Base-by-base conservation (phyloP, 2,797 vertebrate species). In the Ctenopoma kingsleyae region DNA sequence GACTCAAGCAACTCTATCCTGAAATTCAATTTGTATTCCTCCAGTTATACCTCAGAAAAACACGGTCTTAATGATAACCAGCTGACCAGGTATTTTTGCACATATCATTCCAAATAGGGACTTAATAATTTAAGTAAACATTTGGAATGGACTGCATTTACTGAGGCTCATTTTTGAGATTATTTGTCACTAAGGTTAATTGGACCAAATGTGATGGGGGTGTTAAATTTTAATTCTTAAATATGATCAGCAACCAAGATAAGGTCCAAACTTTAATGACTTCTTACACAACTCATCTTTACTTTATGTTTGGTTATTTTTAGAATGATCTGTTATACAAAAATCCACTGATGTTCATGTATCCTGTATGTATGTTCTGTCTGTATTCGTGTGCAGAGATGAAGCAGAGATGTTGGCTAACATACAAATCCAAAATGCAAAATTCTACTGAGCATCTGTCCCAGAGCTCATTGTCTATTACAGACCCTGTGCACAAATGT, bases 1-100 rank as follows among this genome's bases (percentile, higher is more conserved):
- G 17, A n/a, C 17, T 83, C 80, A 74, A 67, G 74, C 71, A 82
- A 46, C 62, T 78, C 63, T 76, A 74, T 66, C 66, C 77, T 80
- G 58, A 80, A 85, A 84, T 83, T 78, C 13, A 74, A 84, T 84
- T 86, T 76, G 83, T 73, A 84, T 82, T 83, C 56, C 70, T 67
- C 9, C 66, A 80, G 41, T 76, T 49, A 60, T 48, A 67, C 47
- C 61, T 73, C 27, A 70, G 53, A 53, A 51, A 76, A 54, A 73
- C 36, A 19, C 73, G 63, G 47, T 50, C 64, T 78, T 71, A 76
- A 78, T 73, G 53, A 62, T 30, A 84, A 78, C 20, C 9, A 23
- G 61, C 64, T 78, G 51, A 49, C 44, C 46, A 46, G 40, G 47
- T 50, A 63, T 67, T 73, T 70, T 7, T 54, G 36, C 47, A 43